Evolutionary conservation across 23 tunicate species (phyloP), one percentile per base, ranked within the genome.

Genomic region (Styela clava): DNA sequence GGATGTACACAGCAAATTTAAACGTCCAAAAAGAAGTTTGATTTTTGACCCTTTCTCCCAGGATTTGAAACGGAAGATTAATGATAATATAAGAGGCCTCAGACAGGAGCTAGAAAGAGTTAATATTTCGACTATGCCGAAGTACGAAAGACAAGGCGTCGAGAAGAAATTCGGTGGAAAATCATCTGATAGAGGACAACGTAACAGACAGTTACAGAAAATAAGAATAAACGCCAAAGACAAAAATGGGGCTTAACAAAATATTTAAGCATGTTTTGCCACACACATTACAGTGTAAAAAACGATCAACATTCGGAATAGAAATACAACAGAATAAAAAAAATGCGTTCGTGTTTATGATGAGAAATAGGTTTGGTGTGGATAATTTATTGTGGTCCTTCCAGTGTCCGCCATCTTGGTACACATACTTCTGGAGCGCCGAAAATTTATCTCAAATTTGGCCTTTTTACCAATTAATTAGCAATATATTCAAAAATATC

Each of bases 51-150:
- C 71, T 29, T 67, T 18, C 24, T 12, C 24, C 22, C 71, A 16
- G 16, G 71, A 67, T 16, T 29, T 67, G 2, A 67, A 67, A 67
- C 71, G 31, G 31, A 67, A 29, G 24, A 29, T 67, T 67, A 67
- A 67, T 24, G 71, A 67, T 18, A 67, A 67, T 67, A 67, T 67
- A 25, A 22, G 31, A 27, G 71, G 71, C 19, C 71, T 67, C 31
- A 27, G 71, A 29, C 71, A 29, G 30, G 71, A 67, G 24, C 24
- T 67, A 22, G 71, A 67, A 22, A 67, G 22, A 27, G 71, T 67
- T 16, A 67, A 67, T 25, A 22, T 67, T 25, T 67, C 31, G 16
- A 25, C 71, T 22, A 16, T 67, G 16, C 71, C 71, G 12, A 27
- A 27, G 16, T 67, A 67, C 22, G 71, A 67, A 67, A 27, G 71